Evolutionary conservation across 2,888 invertebrate species (phyloP).

Genomic region (Smittia aterrima): DNA sequence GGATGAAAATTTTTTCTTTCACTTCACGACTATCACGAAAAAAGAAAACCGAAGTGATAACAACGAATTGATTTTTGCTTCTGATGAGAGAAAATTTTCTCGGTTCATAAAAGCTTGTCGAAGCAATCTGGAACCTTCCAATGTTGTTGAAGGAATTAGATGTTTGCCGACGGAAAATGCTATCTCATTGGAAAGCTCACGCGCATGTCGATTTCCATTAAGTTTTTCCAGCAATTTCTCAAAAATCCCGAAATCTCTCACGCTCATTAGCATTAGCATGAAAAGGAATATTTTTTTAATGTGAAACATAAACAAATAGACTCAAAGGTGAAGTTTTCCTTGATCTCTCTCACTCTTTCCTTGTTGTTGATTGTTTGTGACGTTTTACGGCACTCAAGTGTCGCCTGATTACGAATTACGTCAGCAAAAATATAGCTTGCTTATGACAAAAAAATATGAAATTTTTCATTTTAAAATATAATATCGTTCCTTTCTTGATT

Average conservation of each 20-base stretch:
- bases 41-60: constrained; percentile 17
- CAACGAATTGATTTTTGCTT: constrained; percentile 41
- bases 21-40: background rate
- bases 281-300: background rate
- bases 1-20: constrained; percentile 15
- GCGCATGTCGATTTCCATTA: constrained; percentile 19
- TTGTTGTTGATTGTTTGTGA: background rate
- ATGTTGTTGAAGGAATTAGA: background rate
- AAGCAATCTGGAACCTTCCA: constrained; percentile 44
- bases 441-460: too few relatives aligned
- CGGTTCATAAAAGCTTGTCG: constrained; percentile 3
- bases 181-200: background rate
- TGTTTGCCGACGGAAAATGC: background rate
- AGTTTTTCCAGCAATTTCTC: background rate
- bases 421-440: too few relatives aligned
- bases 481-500: too few relatives aligned
- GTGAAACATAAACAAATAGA: constrained; percentile 24
- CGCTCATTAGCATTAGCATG: constrained; percentile 19
- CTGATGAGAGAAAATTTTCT: constrained; percentile 24
- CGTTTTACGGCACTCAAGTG: background rate
- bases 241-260: background rate
- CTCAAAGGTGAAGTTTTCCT: constrained; percentile 1
- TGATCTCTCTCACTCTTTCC: too few relatives aligned
- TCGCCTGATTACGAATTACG: background rate
- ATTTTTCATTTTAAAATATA: too few relatives aligned